Evolutionary conservation across 1,140 invertebrate species (phyloP).

Genomic region (Drosophila biarmipes): DNA sequence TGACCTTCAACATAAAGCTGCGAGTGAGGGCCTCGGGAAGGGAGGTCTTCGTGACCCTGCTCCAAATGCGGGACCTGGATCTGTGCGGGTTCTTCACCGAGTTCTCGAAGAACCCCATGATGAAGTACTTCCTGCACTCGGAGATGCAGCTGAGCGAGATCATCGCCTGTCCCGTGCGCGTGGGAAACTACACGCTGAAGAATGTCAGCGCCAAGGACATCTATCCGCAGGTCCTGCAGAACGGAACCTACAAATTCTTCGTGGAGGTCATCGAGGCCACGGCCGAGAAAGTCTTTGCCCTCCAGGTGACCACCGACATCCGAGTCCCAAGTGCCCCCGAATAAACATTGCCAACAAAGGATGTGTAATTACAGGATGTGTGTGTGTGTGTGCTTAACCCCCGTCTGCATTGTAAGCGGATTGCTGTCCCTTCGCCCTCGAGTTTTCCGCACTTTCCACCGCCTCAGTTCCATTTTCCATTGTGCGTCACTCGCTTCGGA

Average conservation of each 20-base stretch:
- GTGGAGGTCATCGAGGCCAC: constrained; percentile 56
- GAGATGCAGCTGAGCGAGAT: constrained; percentile 28
- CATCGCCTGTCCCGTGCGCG: constrained; percentile 45
- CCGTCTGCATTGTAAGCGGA: constrained; percentile 59
- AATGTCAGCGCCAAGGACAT: constrained; percentile 37
- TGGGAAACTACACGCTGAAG: constrained; percentile 47
- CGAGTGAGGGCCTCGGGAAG: background rate
- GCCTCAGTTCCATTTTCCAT: constrained; percentile 48
- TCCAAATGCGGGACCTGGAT: constrained; percentile 44
- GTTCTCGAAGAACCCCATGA: constrained; percentile 17
- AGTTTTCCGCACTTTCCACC: constrained; percentile 52
- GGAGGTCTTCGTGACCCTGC: constrained; percentile 12
- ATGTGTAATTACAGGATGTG: constrained; percentile 53
- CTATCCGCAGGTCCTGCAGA: constrained; percentile 32
- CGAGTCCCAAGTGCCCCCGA: constrained; percentile 5
- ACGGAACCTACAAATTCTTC: constrained; percentile 66
- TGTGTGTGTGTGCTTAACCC: background rate
- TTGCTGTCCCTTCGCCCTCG: constrained; percentile 34
- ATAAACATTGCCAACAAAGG: constrained; percentile 46
- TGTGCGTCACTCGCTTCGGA: constrained; percentile 64
- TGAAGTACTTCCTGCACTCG: constrained; percentile 41
- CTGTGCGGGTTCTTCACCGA: constrained; percentile 54
- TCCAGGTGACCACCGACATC: constrained; percentile 59
- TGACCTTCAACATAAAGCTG: constrained; percentile 56
- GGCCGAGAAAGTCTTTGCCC: constrained; percentile 64